These are phyloP conservation scores for Hycleus phaleratus DNA, from an alignment of 1,140 invertebrate species.

Conservation along the genomic window DNA sequence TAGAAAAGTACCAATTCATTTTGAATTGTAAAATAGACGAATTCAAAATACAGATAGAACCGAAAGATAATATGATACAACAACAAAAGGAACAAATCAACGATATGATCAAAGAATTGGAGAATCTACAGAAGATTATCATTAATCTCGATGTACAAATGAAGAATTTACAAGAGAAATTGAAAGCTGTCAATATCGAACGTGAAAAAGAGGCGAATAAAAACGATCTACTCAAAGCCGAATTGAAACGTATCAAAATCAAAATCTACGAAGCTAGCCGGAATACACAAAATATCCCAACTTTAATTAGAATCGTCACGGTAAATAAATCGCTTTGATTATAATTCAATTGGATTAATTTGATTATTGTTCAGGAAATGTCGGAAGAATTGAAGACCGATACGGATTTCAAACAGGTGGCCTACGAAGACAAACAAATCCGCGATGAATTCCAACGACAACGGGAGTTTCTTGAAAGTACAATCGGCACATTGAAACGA, in stretches of 20 bases:
- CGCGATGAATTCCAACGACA: constrained; percentile 72
- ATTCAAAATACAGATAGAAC: constrained; percentile 76
- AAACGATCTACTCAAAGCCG: constrained; percentile 55
- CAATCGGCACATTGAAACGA: constrained; percentile 53
- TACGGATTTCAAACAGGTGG: constrained; percentile 54
- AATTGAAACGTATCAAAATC: constrained; percentile 65
- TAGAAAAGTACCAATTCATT: constrained; percentile 87
- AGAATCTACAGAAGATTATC: constrained; percentile 51
- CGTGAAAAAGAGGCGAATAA: constrained; percentile 56
- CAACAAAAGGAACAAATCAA: constrained; percentile 71
- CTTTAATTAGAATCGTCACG: constrained; percentile 70
- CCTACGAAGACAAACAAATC: constrained; percentile 60
- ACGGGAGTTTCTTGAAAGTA: constrained; percentile 68
- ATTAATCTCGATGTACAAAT: constrained; percentile 58
- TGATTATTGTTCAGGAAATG: constrained; percentile 43
- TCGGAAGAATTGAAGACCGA: constrained; percentile 70
- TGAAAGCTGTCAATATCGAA: constrained; percentile 59
- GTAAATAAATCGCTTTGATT: constrained; percentile 35
- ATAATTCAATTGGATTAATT: neutral
- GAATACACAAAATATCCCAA: constrained; percentile 65
- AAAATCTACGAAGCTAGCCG: constrained; percentile 70
- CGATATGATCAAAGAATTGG: constrained; percentile 65
- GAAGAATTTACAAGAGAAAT: constrained; percentile 66
- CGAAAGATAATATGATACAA: constrained; percentile 69
- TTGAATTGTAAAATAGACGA: constrained; percentile 84